Percentiles rank a stretch among this genome's conserved stretches.
These are phyloP conservation scores for Chaetophractus vellerosus DNA, from an alignment of 2,797 vertebrate genomes.

Conservation along the genomic window DNA sequence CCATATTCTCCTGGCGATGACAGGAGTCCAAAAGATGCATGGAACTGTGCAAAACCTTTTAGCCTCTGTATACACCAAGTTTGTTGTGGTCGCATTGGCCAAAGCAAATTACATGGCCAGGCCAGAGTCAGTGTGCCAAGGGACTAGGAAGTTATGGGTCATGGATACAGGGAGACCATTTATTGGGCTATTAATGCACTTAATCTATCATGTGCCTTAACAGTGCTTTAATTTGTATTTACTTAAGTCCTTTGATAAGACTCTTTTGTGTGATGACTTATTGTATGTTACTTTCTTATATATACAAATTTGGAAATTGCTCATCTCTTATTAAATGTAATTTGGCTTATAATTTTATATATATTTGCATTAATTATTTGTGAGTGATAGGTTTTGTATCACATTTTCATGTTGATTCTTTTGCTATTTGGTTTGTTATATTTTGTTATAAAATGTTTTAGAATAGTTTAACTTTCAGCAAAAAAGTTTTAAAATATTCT, in stretches of 20 bases:
- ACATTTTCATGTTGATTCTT: constrained; percentile 36
- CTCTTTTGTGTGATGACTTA: constrained; percentile 2
- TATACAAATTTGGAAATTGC: not conserved
- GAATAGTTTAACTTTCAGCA: constrained; percentile 29
- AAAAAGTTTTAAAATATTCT: not conserved
- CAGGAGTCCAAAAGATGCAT: not conserved
- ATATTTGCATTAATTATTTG: not conserved
- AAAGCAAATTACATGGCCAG: not conserved
- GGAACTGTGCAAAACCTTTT: not conserved
- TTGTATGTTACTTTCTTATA: constrained; percentile 22
- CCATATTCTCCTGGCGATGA: not conserved
- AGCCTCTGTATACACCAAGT: not conserved
- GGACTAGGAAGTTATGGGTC: not conserved
- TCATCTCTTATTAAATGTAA: not conserved
- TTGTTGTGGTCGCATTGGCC: not conserved
- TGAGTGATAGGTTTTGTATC: constrained; percentile 1
- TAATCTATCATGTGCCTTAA: not conserved
- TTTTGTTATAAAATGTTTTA: not conserved
- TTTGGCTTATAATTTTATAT: constrained; percentile 52
- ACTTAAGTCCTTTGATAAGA: not conserved
- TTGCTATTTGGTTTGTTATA: constrained; percentile 16
- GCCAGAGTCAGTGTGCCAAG: not conserved
- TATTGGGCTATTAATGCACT: not conserved
- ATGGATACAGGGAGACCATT: not conserved
- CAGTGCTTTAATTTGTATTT: constrained; percentile 27